Conservation (phyloP, 2,113 vertebrate genomes). For the Donacobius atricapilla region DNA sequence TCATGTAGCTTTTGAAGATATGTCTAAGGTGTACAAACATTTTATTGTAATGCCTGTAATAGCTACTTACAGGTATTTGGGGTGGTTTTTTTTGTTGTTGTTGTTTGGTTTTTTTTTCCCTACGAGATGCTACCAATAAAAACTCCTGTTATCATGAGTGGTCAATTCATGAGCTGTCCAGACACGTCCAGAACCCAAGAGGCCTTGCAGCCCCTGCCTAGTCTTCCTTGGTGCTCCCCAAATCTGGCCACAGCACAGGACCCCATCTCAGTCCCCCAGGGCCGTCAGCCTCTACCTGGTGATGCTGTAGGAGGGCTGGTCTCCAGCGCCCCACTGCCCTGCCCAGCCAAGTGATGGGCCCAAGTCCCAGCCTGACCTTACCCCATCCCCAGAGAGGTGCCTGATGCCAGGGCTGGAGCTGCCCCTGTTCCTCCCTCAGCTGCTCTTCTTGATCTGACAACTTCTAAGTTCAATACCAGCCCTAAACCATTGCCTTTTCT, state of each 20-base stretch:
- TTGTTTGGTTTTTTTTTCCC: not conserved
- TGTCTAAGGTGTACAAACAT: not conserved
- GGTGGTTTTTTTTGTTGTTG: too few relatives aligned
- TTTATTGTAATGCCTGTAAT: not conserved
- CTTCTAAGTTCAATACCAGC: not conserved
- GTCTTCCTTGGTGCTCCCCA: not conserved
- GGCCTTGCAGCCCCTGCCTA: not conserved
- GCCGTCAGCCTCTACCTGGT: not conserved
- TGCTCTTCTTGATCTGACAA: not conserved
- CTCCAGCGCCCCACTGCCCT: not conserved
- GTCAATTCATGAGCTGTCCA: not conserved
- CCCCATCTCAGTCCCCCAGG: not conserved
- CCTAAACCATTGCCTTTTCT: not conserved
- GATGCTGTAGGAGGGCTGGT: fast-evolving
- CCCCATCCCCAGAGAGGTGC: too few relatives aligned
- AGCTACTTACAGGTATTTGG: not conserved
- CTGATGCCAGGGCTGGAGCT: fast-evolving
- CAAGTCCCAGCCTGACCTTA: fast-evolving
- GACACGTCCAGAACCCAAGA: not conserved
- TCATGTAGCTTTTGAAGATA: not conserved
- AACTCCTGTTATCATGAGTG: not conserved
- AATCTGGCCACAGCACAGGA: too few relatives aligned
- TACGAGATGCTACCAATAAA: not conserved
- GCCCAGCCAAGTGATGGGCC: fast-evolving
- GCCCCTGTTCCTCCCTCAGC: too few relatives aligned